phyloP scores from a whole-genome alignment of 2,113 vertebrate species.

The Atrichornis clamosus region DNA sequence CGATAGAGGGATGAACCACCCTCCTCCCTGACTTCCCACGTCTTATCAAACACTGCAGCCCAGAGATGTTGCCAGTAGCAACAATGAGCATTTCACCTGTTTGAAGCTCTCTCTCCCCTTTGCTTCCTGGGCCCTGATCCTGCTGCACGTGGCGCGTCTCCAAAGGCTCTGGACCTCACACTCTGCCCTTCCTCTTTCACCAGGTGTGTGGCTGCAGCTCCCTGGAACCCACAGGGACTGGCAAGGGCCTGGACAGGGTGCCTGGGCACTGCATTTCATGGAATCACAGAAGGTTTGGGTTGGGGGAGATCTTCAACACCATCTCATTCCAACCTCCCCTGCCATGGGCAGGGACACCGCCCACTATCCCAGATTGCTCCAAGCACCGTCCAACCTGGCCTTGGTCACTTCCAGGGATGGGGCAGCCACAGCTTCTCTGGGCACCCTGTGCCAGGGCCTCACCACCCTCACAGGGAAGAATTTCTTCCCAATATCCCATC shows the following conservation, averaged over 20 bases:
- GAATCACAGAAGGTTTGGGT: neutral
- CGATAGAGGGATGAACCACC: neutral
- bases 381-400: accelerated
- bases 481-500: neutral
- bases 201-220: neutral
- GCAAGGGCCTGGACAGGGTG: neutral
- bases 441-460: neutral
- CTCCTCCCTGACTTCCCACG: slow-evolving; percentile 40
- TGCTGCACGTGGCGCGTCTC: accelerated
- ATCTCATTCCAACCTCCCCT: neutral
- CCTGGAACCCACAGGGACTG: neutral
- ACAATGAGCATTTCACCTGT: neutral
- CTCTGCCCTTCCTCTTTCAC: neutral
- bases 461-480: accelerated
- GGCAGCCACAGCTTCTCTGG: neutral
- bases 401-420: neutral
- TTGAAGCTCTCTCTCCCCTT: neutral
- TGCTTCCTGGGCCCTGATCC: neutral
- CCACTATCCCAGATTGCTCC: neutral
- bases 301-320: neutral
- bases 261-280: neutral
- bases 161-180: neutral
- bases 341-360: neutral
- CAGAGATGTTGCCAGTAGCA: slow-evolving; percentile 28
- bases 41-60: neutral